These are phyloP conservation scores for Pangasius mekongensis DNA, from an alignment of 2,797 vertebrate genomes.

Conservation along the genomic window DNA sequence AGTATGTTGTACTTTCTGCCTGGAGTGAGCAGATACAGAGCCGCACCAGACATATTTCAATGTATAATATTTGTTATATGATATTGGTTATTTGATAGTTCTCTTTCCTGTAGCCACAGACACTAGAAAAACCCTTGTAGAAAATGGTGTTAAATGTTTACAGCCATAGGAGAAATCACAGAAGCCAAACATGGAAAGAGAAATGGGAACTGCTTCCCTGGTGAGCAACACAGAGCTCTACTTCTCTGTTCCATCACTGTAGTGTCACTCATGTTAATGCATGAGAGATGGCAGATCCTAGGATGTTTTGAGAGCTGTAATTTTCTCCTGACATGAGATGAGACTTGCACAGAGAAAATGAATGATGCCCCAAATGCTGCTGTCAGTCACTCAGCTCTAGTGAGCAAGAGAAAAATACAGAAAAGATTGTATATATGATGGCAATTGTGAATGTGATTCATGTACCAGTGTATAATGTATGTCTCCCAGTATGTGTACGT, in stretches of 20 bases:
- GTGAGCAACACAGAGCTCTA: background rate
- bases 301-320: slow-evolving; percentile 37
- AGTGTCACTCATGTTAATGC: slow-evolving; percentile 19
- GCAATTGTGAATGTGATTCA: background rate
- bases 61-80: background rate
- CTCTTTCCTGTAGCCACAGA: background rate
- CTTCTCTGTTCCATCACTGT: slow-evolving; percentile 15
- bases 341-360: slow-evolving; percentile 28
- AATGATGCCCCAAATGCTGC: slow-evolving; percentile 17
- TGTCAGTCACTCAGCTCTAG: background rate
- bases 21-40: background rate
- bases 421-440: background rate
- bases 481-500: background rate
- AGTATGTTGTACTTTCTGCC: background rate
- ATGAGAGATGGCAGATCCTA: slow-evolving; percentile 10
- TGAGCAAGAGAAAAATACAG: background rate
- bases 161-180: background rate
- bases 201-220: background rate
- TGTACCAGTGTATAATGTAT: background rate
- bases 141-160: background rate
- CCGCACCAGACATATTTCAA: background rate
- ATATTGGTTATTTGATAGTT: background rate
- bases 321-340: slow-evolving; percentile 34
- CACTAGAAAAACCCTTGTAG: background rate
- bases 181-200: background rate